Evolutionary conservation across 2,113 vertebrate genomes (phyloP), one percentile per base, ranked within the genome.

Genomic region (Mastomys natalensis): DNA sequence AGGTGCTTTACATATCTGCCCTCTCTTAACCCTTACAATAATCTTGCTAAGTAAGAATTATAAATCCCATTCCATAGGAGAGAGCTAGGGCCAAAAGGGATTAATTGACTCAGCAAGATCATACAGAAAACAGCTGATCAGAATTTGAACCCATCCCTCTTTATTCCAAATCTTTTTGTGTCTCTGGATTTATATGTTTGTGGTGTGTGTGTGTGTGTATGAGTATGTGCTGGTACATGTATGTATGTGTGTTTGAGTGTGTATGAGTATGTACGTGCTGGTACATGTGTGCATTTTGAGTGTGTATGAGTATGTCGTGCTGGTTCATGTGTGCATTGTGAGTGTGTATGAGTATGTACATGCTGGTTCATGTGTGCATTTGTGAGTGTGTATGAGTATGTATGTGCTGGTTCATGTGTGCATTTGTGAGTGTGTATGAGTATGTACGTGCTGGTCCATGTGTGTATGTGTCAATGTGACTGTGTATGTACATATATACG

Each of bases 1-100:
- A 97, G 92, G 95, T 93, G 77, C 86, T 97, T 96, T 97, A 95
- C 97, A 96, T 96, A 91, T 40, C 89, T 90, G 95, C 95, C 93
- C 95, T 94, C 95, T 78, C 93, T 95, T 93, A 97, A 91, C 84
- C 82, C 91, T 89, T 96, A 92, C 86, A 48, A 84, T 74, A 94
- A 89, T n/a, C 77, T 90, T 93, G 93, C 82, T 70, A 89, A 78
- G 40, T 66, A 92, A 91, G 94, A 96, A 96, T 92, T 73, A 68
- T 53, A 95, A 95, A 82, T 40, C 31, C 81, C 31, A 29, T 43
- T 91, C 60, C 86, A 70, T 4, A 37, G 0, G 40, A 70, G 68
- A 94, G 68, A 91, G 87, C 21, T 6, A 45, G 76, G 68, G 10
- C 48, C 40, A 29, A 84, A 64, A 87, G 80, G 89, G 43, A 87